Evolutionary conservation across 2,888 invertebrate genomes (phyloP).

Genomic region (Drosophila algonquin): DNA sequence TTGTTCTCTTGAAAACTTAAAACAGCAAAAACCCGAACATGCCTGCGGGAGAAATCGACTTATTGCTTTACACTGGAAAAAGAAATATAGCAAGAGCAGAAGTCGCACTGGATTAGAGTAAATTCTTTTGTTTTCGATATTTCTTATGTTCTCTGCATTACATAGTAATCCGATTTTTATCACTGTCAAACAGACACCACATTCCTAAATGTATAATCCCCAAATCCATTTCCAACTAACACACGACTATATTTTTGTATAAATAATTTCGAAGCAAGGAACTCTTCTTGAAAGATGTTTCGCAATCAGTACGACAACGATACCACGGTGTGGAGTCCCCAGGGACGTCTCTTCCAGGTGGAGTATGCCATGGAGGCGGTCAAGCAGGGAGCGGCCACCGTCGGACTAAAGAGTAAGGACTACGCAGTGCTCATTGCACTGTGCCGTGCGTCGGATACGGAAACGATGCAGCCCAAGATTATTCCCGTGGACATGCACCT

Average conservation of each 20-base stretch:
- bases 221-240: background rate
- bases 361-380: slow-evolving; percentile 99
- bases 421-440: slow-evolving; percentile 97
- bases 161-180: background rate
- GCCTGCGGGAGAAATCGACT: no score
- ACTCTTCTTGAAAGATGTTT: slow-evolving; percentile 86
- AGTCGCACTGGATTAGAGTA: no score
- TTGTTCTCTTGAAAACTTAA: no score
- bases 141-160: no score
- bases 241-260: background rate
- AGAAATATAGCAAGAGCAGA: no score
- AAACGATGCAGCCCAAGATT: slow-evolving; percentile 98
- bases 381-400: slow-evolving; percentile 87
- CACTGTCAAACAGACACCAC: background rate
- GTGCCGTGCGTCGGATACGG: slow-evolving; percentile 97
- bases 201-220: background rate
- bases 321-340: slow-evolving; percentile 99
- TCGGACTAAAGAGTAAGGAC: slow-evolving; percentile 96
- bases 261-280: background rate
- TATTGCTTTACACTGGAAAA: no score
- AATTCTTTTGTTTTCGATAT: no score
- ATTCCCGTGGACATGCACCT: slow-evolving; percentile 97
- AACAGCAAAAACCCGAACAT: no score
- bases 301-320: slow-evolving; percentile 99
- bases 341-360: slow-evolving; percentile 96